Percentiles rank a stretch among this genome's conserved stretches.
These are phyloP conservation scores for Panzeria rudis DNA, from an alignment of 2,888 invertebrate species.

Conservation along the genomic window DNA sequence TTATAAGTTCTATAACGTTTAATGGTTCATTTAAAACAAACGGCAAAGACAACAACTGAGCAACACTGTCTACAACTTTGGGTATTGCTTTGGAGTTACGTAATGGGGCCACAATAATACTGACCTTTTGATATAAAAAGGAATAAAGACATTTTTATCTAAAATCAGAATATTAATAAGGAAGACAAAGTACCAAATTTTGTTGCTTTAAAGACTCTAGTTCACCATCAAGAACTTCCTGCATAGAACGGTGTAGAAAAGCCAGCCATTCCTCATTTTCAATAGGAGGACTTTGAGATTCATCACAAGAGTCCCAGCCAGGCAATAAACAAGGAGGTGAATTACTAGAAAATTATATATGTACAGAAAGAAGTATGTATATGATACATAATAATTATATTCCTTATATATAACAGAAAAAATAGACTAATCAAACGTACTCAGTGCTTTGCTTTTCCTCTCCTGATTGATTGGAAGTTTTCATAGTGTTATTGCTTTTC, in stretches of 20 bases:
- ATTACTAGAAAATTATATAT: conserved; percentile 75
- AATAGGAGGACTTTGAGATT: conserved; percentile 87
- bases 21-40: conserved; percentile 85
- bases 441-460: conserved; percentile 80
- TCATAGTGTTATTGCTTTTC: conserved; percentile 69
- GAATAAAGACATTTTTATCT: background rate
- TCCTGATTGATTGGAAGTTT: conserved; percentile 77
- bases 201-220: conserved; percentile 89
- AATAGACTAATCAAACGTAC: conserved; percentile 73
- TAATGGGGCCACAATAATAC: conserved; percentile 87
- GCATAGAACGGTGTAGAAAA: conserved; percentile 91
- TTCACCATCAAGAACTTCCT: conserved; percentile 92
- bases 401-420: background rate
- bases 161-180: background rate
- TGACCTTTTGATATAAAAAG: conserved; percentile 81
- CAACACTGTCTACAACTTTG: conserved; percentile 87
- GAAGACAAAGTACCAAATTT: conserved; percentile 85
- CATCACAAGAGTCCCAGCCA: conserved; percentile 84
- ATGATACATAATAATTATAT: background rate
- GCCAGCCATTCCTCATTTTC: conserved; percentile 95
- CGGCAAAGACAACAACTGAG: conserved; percentile 87
- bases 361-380: background rate
- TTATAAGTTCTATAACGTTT: conserved; percentile 84
- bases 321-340: conserved; percentile 82
- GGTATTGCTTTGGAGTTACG: conserved; percentile 87